phyloP scores from a whole-genome alignment of 2,113 vertebrate genomes.

The Laticauda colubrina region DNA sequence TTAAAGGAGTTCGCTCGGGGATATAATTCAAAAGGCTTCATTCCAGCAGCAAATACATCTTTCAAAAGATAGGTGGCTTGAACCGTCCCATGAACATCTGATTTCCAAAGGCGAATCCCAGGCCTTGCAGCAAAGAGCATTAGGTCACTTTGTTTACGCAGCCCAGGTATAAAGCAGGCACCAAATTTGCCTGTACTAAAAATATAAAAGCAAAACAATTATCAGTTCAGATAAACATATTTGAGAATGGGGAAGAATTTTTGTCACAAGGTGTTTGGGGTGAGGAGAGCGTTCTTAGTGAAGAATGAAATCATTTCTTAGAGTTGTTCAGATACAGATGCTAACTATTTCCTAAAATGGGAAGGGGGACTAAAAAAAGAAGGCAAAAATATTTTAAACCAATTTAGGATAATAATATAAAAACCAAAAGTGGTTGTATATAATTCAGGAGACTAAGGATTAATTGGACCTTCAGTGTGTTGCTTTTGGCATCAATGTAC shows the following conservation, averaged over 20 bases:
- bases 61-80: conserved; percentile 88
- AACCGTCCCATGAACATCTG: conserved; percentile 83
- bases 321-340: neutral
- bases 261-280: too few species aligned
- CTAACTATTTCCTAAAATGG: neutral
- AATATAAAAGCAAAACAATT: conserved; percentile 29
- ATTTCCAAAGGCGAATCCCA: conserved; percentile 92
- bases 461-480: neutral
- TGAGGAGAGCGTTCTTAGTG: neutral
- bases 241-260: neutral
- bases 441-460: neutral
- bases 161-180: conserved; percentile 91
- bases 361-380: neutral
- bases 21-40: conserved; percentile 87
- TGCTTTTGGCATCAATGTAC: neutral
- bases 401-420: neutral
- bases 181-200: conserved; percentile 91
- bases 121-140: conserved; percentile 87
- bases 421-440: neutral
- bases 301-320: neutral
- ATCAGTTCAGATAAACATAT: neutral
- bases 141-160: conserved; percentile 93
- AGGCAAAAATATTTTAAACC: neutral
- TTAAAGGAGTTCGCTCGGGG: conserved; percentile 74
- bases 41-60: conserved; percentile 79